Evolutionary conservation across 2,113 vertebrate genomes (phyloP).

Genomic region (Percina caprodes): DNA sequence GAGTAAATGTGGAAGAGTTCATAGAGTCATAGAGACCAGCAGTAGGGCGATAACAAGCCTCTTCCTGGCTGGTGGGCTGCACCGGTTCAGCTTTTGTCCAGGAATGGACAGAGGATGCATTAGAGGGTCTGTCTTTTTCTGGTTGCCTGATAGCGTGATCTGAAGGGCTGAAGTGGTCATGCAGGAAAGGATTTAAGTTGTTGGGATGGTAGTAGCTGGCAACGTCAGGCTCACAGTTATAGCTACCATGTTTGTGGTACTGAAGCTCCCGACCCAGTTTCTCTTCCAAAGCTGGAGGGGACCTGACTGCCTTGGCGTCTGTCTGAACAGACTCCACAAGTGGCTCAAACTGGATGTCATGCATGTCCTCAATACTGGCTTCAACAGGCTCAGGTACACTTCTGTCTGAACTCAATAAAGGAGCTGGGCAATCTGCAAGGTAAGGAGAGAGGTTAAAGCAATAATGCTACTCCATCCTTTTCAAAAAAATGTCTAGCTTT

Average conservation of each 20-base stretch:
- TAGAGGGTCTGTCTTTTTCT: constrained; percentile 60
- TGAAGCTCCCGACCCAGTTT: constrained; percentile 89
- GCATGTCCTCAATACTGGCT: constrained; percentile 83
- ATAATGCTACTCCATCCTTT: not conserved
- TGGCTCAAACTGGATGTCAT: constrained; percentile 11
- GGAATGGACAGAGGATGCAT: constrained; percentile 64
- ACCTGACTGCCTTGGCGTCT: constrained; percentile 10
- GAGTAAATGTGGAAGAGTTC: not conserved
- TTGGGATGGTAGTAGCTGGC: not conserved
- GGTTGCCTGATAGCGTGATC: constrained; percentile 54
- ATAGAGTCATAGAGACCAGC: constrained; percentile 26
- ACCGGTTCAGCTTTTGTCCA: constrained; percentile 72
- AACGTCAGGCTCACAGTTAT: constrained; percentile 60
- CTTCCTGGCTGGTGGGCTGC: constrained; percentile 46
- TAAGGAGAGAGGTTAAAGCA: not conserved
- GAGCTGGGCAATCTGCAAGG: constrained; percentile 85
- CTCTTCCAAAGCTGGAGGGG: constrained; percentile 53
- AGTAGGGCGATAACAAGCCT: not conserved
- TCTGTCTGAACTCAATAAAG: constrained; percentile 88
- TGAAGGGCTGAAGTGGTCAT: constrained; percentile 8
- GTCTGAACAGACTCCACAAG: constrained; percentile 46
- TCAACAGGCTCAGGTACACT: constrained; percentile 82
- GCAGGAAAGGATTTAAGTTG: constrained; percentile 13
- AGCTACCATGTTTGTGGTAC: constrained; percentile 88
- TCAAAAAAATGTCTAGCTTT: not conserved